phyloP scores from a whole-genome alignment of 2,113 vertebrate species.

The Chamaea fasciata region DNA sequence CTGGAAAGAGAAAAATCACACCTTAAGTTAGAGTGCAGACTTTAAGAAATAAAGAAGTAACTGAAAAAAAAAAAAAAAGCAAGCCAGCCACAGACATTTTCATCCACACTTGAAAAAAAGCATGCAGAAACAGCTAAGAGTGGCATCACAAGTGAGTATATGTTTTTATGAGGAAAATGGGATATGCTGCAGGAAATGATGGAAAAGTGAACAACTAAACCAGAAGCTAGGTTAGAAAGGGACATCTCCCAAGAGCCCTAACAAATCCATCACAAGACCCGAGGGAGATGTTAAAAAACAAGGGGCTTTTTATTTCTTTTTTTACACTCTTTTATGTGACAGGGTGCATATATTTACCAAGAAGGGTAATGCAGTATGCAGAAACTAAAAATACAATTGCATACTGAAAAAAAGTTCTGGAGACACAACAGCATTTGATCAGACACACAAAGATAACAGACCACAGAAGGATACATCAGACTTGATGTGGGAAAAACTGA shows the following conservation, averaged over 20 bases:
- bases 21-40: not conserved
- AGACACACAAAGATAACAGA: not conserved
- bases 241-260: not conserved
- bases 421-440: not conserved
- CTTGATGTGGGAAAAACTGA: not conserved
- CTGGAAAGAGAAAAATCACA: not conserved
- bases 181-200: not conserved
- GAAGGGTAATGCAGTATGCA: not conserved
- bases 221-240: conserved; percentile 10
- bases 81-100: not conserved
- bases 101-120: not conserved
- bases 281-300: not conserved
- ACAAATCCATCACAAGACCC: not conserved
- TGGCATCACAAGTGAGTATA: not conserved
- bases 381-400: not conserved
- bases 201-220: not conserved
- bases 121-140: not conserved
- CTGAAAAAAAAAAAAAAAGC: not conserved
- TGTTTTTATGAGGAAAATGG: not conserved
- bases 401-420: not conserved
- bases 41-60: not conserved
- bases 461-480: not conserved
- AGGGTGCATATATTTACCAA: not conserved
- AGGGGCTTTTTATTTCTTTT: not conserved
- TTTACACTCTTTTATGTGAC: not conserved